phyloP scores from a whole-genome alignment of 1,140 invertebrate genomes.

The Antheraea mylitta region DNA sequence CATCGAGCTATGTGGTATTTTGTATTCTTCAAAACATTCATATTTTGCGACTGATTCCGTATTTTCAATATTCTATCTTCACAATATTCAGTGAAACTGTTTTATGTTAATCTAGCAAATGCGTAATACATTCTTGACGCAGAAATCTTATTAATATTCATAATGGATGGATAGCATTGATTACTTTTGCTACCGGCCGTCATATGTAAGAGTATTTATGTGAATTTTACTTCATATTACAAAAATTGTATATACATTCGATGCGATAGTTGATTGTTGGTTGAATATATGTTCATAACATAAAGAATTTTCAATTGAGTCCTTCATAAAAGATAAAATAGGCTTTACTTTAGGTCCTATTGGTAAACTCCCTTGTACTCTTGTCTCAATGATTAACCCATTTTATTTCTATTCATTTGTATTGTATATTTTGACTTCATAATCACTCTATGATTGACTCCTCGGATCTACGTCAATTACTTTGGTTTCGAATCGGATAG shows the following conservation, averaged over 20 bases:
- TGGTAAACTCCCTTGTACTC: too few species aligned
- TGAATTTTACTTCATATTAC: neutral
- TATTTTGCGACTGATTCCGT: slow-evolving; percentile 9
- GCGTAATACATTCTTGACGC: neutral
- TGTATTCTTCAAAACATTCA: neutral
- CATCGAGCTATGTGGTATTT: too few species aligned
- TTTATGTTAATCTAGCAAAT: slow-evolving; percentile 4
- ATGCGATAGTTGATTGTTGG: neutral
- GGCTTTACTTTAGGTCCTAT: too few species aligned
- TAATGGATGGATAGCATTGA: neutral
- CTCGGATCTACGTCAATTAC: too few species aligned
- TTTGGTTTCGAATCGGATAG: too few species aligned
- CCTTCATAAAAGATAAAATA: too few species aligned
- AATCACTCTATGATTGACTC: too few species aligned
- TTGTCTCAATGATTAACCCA: too few species aligned
- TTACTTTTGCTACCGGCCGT: neutral
- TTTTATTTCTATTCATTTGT: too few species aligned
- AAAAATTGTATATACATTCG: neutral
- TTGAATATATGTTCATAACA: neutral
- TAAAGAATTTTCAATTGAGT: too few species aligned
- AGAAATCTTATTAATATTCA: slow-evolving; percentile 5
- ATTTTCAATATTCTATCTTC: neutral
- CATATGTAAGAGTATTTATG: neutral
- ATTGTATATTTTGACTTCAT: too few species aligned
- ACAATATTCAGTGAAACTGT: slow-evolving; percentile 6